Conservation (phyloP, 2,797 vertebrate genomes). For the Synaphobranchus kaupii region DNA sequence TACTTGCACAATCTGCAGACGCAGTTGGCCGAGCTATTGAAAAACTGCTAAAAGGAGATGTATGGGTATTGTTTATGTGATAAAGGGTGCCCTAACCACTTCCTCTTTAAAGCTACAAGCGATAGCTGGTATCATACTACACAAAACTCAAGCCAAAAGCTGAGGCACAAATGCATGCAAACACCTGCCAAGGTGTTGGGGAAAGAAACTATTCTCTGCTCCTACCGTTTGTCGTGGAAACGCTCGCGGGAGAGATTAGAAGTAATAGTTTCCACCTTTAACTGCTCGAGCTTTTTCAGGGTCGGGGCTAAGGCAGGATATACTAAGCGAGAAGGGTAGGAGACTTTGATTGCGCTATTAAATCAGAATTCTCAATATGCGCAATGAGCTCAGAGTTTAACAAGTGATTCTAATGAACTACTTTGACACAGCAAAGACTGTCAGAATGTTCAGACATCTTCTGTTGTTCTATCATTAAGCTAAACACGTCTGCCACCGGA, state of each 20-base stretch:
- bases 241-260: not conserved
- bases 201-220: not conserved
- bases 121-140: not conserved
- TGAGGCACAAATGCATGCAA: not conserved
- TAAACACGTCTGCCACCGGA: not conserved
- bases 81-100: not conserved
- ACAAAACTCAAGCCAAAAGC: not conserved
- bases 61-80: not conserved
- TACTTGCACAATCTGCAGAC: not conserved
- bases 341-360: not conserved
- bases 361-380: not conserved
- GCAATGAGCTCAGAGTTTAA: not conserved
- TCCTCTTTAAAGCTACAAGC: not conserved
- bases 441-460: not conserved
- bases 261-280: not conserved
- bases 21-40: not conserved
- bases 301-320: not conserved
- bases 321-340: not conserved
- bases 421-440: not conserved
- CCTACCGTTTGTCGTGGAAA: not conserved
- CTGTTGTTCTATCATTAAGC: not conserved
- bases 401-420: not conserved
- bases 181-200: not conserved
- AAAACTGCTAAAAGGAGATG: not conserved
- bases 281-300: not conserved